These are phyloP conservation scores for Amorpha juglandis DNA, from an alignment of 2,888 invertebrate species.

Conservation along the genomic window DNA sequence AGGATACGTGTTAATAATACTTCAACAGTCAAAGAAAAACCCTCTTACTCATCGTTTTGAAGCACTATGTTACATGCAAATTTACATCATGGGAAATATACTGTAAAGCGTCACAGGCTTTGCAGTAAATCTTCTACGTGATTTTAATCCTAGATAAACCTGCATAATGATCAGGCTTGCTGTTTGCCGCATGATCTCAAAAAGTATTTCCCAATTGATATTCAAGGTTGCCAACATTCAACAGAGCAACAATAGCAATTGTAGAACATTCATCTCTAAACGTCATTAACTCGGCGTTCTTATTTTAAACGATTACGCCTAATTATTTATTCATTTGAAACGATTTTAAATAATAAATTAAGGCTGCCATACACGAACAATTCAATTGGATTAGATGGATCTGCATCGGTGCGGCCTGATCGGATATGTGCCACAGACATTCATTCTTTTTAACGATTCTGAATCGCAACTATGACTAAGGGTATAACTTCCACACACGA, in stretches of 20 bases:
- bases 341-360: neutral
- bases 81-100: neutral
- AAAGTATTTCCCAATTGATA: constrained; percentile 52
- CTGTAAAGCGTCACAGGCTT: neutral
- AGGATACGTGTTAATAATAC: constrained; percentile 15
- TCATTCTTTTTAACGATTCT: no score
- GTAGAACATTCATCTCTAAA: constrained; percentile 41
- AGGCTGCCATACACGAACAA: no score
- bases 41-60: constrained; percentile 9
- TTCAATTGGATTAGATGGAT: no score
- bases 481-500: no score
- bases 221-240: constrained; percentile 52
- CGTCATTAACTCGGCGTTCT: constrained; percentile 31
- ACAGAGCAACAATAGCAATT: constrained; percentile 39
- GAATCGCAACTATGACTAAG: no score
- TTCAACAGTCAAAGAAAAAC: constrained; percentile 13
- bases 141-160: constrained; percentile 18
- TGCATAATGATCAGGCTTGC: neutral
- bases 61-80: neutral
- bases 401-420: no score
- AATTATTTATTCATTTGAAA: constrained; percentile 1
- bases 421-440: no score
- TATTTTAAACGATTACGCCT: constrained; percentile 28
- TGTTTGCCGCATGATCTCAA: constrained; percentile 32
- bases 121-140: neutral